A percentile compares a stretch with the other conserved stretches of the same genome.
These are phyloP conservation scores for Doris montereyensis DNA, from an alignment of 2,888 invertebrate genomes.

Conservation along the genomic window DNA sequence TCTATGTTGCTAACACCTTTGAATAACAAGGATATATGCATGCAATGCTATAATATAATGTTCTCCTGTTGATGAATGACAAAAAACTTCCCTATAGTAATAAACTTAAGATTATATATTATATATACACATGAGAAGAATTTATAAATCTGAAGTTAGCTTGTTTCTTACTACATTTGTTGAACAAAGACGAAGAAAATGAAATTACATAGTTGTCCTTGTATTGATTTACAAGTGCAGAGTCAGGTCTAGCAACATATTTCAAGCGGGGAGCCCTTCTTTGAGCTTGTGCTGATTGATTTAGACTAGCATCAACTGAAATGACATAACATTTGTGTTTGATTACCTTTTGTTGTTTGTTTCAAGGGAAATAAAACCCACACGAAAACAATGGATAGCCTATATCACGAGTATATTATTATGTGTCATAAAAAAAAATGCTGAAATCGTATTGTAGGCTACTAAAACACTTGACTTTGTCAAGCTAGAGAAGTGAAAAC, in stretches of 20 bases:
- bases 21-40: too few relatives aligned
- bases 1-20: too few relatives aligned
- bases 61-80: too few relatives aligned
- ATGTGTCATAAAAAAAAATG: neutral
- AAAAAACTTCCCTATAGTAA: too few relatives aligned
- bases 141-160: too few relatives aligned
- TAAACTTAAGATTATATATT: too few relatives aligned
- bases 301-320: conserved; percentile 62
- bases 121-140: too few relatives aligned
- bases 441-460: neutral
- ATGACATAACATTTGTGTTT: neutral
- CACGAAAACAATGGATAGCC: too few relatives aligned
- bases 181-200: too few relatives aligned
- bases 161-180: too few relatives aligned
- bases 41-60: too few relatives aligned
- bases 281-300: conserved; percentile 48
- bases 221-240: conserved; percentile 54
- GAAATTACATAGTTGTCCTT: conserved; percentile 58
- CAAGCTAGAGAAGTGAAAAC: too few relatives aligned
- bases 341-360: neutral
- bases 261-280: conserved; percentile 53
- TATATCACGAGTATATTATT: neutral
- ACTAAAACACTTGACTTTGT: neutral
- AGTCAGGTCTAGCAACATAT: conserved; percentile 50
- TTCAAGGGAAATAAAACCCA: neutral